Evolutionary conservation across 1,140 invertebrate genomes (phyloP), one percentile per base, ranked within the genome.

Genomic region (Dreissena polymorpha): DNA sequence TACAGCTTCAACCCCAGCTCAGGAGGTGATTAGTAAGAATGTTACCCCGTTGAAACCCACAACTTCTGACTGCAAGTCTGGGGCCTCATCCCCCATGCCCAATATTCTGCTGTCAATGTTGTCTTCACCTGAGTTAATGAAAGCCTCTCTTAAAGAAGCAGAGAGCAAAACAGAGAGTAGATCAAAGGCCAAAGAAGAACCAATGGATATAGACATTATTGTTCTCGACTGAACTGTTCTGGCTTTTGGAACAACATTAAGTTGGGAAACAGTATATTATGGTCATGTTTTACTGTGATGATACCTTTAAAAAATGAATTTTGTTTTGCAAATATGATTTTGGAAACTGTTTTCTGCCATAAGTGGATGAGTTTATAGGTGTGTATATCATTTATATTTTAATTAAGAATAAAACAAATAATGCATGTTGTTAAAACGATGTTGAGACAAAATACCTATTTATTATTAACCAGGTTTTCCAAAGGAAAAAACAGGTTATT

Each of bases 201-300:
- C 69, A 21, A 69, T 71, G 68, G 68, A 71, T 51, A 65, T 76
- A 14, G 49, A 51, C 50, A 71, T 69, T 27, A 79, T 79, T 71
- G 60, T 63, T 21, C 63, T 78, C 10, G 63, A 50, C n/a, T 69
- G 27, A 25, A 18, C 55, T 27, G 39, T 21, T 27, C 14, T 23
- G 39, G 14, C 25, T 70, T 29, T 25, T 55, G n/a, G 39, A 29
- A 25, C 25, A n/a, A 29, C 7, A 12, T 64, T 27, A 10, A 25
- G 23, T 21, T 23, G 57, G 10, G 13, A 23, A 55, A 80, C 55
- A 80, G 70, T 10, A 71, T 89, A 27, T 87, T 88, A n/a, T n/a
- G n/a, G 39, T 64, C 39, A 39, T 39, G 39, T 39, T 39, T 39
- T 39, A 39, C 39, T 39, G 39, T 39, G 39, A 39, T 39, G 39